Percentiles rank a stretch among this genome's conserved stretches.
Evolutionary conservation across 2,888 invertebrate species (phyloP).

Genomic region (Drosophila maculinotata): DNA sequence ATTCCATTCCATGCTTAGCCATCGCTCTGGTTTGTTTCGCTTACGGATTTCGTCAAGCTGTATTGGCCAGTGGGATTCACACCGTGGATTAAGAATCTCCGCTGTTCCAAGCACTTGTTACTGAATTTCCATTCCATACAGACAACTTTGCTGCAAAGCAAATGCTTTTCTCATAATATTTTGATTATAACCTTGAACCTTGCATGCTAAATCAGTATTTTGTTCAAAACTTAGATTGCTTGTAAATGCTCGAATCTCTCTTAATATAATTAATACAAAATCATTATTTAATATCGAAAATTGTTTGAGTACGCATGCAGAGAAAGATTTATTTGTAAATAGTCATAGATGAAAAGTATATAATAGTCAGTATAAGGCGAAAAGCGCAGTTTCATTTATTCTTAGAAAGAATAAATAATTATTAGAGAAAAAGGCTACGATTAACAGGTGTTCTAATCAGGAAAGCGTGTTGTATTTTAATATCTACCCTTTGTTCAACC

Average conservation of each 20-base stretch:
- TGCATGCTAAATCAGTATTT: constrained; percentile 23
- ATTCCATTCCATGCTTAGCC: no score
- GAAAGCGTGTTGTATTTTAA: background rate
- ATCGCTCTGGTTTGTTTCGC: constrained; percentile 2
- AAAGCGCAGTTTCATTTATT: no score
- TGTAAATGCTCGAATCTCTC: background rate
- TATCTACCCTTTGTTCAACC: background rate
- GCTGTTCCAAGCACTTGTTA: constrained; percentile 58
- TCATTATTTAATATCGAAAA: no score
- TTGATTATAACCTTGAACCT: constrained; percentile 12
- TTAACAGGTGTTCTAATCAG: no score
- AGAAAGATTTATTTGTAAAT: no score
- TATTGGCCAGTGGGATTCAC: constrained; percentile 70
- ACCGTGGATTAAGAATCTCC: constrained; percentile 76
- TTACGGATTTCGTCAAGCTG: constrained; percentile 35
- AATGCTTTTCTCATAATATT: constrained; percentile 7
- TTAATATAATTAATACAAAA: background rate
- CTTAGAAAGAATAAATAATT: no score
- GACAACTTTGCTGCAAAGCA: background rate
- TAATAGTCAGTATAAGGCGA: no score
- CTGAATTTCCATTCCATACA: constrained; percentile 32
- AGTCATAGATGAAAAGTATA: no score
- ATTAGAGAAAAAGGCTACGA: no score
- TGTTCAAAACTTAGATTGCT: background rate
- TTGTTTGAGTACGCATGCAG: no score